Conservation (phyloP, 2,113 vertebrate species). For the Cyanoliseus patagonus region DNA sequence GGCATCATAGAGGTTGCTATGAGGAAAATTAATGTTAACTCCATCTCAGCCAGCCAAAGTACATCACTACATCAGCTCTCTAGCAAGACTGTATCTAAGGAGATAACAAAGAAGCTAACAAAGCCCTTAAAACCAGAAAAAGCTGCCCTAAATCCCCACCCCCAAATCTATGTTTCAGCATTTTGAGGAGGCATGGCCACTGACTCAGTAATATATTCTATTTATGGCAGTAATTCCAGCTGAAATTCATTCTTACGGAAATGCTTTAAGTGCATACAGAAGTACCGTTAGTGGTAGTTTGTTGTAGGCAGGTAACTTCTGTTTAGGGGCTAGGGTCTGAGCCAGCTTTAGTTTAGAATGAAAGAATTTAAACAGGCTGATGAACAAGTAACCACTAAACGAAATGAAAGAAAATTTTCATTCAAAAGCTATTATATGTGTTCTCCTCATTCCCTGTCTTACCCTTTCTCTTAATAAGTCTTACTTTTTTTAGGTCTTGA, state of each 20-base stretch:
- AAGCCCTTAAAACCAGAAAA: background rate
- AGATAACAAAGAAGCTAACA: background rate
- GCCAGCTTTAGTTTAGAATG: background rate
- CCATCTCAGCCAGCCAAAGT: background rate
- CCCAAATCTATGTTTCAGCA: background rate
- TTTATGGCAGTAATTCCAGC: background rate
- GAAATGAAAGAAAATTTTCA: background rate
- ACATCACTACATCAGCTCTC: background rate
- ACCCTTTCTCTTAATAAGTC: background rate
- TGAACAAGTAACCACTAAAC: background rate
- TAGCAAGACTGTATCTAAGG: background rate
- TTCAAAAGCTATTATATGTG: background rate
- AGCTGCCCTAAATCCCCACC: background rate
- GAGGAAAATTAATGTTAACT: background rate
- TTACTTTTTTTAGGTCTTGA: background rate
- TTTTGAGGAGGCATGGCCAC: background rate
- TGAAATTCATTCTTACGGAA: background rate
- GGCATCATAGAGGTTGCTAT: background rate
- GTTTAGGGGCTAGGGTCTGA: background rate
- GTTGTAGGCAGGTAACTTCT: background rate
- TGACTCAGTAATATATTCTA: background rate
- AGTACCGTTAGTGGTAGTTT: background rate
- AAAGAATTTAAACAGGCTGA: background rate
- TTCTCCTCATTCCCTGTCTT: background rate
- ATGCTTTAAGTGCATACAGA: background rate